These are phyloP conservation scores for Dryomyza anilis DNA, from an alignment of 2,888 invertebrate genomes.

Conservation along the genomic window DNA sequence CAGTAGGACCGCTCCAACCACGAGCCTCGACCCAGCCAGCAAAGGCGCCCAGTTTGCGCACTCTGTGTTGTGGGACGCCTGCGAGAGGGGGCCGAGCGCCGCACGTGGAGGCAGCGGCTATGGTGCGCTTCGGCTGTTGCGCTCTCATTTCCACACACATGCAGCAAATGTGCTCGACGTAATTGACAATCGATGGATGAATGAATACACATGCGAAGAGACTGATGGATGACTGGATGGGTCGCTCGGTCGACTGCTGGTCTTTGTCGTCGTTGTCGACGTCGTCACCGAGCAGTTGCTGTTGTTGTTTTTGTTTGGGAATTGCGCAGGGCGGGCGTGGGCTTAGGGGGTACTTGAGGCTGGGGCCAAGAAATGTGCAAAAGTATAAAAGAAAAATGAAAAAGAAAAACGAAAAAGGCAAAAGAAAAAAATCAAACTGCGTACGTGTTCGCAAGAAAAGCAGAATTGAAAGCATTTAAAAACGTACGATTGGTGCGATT, in stretches of 20 bases:
- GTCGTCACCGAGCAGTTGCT: no score
- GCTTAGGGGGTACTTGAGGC: background rate
- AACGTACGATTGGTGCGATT: slow-evolving; percentile 26
- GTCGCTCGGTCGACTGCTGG: background rate
- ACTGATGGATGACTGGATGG: slow-evolving; percentile 4
- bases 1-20: background rate
- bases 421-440: slow-evolving; percentile 6
- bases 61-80: background rate
- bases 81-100: background rate
- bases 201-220: slow-evolving; percentile 28
- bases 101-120: background rate
- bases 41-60: background rate
- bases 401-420: no score
- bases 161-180: slow-evolving; percentile 44
- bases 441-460: slow-evolving; percentile 8
- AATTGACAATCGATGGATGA: slow-evolving; percentile 54
- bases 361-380: background rate
- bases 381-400: background rate
- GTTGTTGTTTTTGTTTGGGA: no score
- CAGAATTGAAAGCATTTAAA: slow-evolving; percentile 10
- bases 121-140: slow-evolving; percentile 30
- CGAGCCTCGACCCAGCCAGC: slow-evolving; percentile 1
- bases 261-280: background rate
- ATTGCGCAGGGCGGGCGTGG: background rate
- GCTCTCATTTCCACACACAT: slow-evolving; percentile 48